A percentile compares a stretch with the other conserved stretches of the same genome.
Conservation (phyloP, 2,888 invertebrate genomes). For the Suillia variegata region DNA sequence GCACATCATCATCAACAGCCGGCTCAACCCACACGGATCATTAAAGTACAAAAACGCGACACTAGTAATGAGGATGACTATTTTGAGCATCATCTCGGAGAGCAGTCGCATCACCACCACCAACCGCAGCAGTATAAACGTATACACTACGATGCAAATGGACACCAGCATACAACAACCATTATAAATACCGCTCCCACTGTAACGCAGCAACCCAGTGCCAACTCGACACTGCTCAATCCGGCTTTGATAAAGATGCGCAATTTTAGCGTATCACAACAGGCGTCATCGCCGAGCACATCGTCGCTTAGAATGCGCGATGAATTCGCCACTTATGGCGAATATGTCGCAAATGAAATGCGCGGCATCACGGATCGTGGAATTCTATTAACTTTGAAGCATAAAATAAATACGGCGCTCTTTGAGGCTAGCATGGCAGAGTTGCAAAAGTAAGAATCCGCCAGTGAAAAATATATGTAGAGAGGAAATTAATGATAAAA, state of each 20-base stretch:
- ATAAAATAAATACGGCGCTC: conserved; percentile 68
- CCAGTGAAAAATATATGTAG: too few species aligned
- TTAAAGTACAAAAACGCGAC: conserved; percentile 55
- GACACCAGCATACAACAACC: conserved; percentile 40
- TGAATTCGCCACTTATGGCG: conserved; percentile 67
- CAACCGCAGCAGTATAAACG: conserved; percentile 37
- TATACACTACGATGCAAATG: conserved; percentile 48
- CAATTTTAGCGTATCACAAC: conserved; percentile 25
- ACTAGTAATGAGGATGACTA: conserved; percentile 44
- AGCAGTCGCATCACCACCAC: conserved; percentile 28
- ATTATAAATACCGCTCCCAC: conserved; percentile 39
- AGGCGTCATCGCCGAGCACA: conserved; percentile 26
- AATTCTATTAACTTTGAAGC: conserved; percentile 65
- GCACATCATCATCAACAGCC: conserved; percentile 38
- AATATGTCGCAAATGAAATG: conserved; percentile 68
- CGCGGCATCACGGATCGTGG: conserved; percentile 66
- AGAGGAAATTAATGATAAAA: too few species aligned
- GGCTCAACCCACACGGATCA: conserved; percentile 50
- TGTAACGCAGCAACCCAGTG: conserved; percentile 16
- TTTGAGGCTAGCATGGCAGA: conserved; percentile 69
- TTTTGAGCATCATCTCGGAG: conserved; percentile 43
- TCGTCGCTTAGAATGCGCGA: conserved; percentile 56
- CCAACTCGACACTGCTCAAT: conserved; percentile 24
- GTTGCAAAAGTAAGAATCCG: conserved; percentile 59
- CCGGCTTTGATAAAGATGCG: conserved; percentile 28